Evolutionary conservation across 2,797 vertebrate genomes (phyloP), one percentile per base, ranked within the genome.

Genomic region (Gambelia wislizenii): DNA sequence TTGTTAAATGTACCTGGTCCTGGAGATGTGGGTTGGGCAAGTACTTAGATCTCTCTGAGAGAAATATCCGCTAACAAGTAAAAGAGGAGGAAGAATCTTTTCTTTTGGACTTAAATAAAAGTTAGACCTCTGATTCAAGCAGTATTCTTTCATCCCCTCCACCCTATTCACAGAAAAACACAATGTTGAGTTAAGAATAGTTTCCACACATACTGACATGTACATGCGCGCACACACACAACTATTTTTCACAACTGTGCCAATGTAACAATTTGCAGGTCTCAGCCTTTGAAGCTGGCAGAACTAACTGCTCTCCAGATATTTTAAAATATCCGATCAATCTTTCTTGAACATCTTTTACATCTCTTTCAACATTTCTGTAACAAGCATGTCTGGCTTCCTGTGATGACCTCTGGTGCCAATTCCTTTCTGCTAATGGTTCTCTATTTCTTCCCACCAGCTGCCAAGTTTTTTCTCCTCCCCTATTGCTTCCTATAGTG

Each of bases 401-500:
- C 56, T 89, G 54, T 14, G 6, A 16, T 85, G 83, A 93, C 89
- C 72, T 92, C 89, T 0, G 0, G 83, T 44, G 79, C 49, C 61
- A 13, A 67, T 80, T 84, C 30, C n/a, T 88, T 67, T 81, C 84
- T 0, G 0, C 79, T 84, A 90, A 47, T 59, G 47, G 36, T 87
- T 85, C 14, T 79, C 78, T 12, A 6, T 77, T 93, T 90, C 25
- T 89, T 91, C 54, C 72, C 54, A 90, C 3, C 30, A 87, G 72
- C 82, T 20, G 44, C 33, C 33, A 87, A 72, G 2, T 90, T 90
- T 91, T 87, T 83, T n/a, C 89, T 87, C 88, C 89, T 79, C 70
- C 36, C 84, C 33, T 74, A 89, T 93, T 93, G n/a, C 67, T 93
- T 94, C 84, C 75, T 86, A 42, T 22, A 91, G 90, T 77, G 89